Conservation (phyloP, 2,797 vertebrate genomes). For the Jordanella pulchra region DNA sequence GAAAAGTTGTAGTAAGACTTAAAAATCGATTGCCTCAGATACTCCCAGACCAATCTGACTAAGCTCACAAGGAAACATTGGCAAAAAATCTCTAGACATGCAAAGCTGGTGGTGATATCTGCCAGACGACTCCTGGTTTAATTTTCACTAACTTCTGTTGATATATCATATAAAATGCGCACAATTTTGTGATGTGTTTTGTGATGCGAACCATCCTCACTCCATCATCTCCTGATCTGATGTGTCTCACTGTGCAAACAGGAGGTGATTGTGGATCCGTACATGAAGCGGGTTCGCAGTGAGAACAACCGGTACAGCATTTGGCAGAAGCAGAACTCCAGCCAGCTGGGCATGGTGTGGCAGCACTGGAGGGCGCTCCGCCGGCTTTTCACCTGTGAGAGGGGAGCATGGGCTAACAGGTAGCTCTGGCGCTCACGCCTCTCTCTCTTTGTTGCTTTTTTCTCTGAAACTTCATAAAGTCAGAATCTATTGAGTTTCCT, state of each 20-base stretch:
- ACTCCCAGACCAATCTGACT: no score
- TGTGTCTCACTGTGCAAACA: slow-evolving; percentile 52
- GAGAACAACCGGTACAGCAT: slow-evolving; percentile 84
- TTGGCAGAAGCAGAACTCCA: slow-evolving; percentile 84
- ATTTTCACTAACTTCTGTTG: background rate
- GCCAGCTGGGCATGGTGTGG: slow-evolving; percentile 85
- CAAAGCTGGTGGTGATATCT: background rate
- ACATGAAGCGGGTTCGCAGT: slow-evolving; percentile 75
- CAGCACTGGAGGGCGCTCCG: slow-evolving; percentile 89
- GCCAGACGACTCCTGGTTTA: background rate
- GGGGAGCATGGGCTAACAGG: slow-evolving; percentile 90
- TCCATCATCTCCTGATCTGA: background rate
- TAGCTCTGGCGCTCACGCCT: slow-evolving; percentile 36
- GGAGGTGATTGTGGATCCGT: slow-evolving; percentile 88
- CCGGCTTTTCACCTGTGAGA: slow-evolving; percentile 86
- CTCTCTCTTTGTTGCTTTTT: background rate
- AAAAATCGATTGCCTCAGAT: background rate
- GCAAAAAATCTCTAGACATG: background rate
- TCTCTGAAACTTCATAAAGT: background rate
- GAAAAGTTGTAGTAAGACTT: background rate
- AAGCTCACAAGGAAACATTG: background rate
- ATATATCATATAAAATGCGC: background rate
- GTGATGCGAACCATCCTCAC: no score
- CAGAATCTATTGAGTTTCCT: background rate
- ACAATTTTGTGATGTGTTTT: no score